Base-by-base conservation (phyloP, 2,888 invertebrate species). In the Drosophila picticornis region DNA sequence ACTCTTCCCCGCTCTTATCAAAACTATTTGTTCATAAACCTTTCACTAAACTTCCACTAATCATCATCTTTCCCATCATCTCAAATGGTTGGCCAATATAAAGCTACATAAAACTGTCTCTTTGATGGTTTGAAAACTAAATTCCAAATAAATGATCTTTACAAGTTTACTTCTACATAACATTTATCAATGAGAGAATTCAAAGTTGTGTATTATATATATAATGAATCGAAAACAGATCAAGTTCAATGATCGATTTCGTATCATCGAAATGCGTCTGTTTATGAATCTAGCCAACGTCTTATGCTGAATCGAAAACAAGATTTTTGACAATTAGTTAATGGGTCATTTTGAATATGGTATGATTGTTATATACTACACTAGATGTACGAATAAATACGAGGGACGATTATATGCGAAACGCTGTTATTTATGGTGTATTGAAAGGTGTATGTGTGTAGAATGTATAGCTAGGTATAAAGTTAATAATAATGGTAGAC, bases 401-500 rank as follows among this genome's bases (percentile, higher is more conserved):
- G 53, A 52, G 6, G 6, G 31, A 27, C 32, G 43, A 50, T 34
- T 52, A 53, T 50, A 31, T 36, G 40, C 48, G 50, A 66, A 32
- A 22, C 27, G 46, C 31, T 68, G 43, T 60, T 68, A 48, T 64
- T 31, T 25, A 19, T 48, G 29, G 34, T 43, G 13, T 56, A 11
- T 71, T 19, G 13, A 58, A 19, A 19, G 25, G 19, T 51, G 10
- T 40, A n/a, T 65, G 32, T 70, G 32, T 46, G 38, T 72, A 40
- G 36, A 38, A 59, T 46, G 38, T 76, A 38, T 56, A 75, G 27
- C 70, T 68, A 77, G n/a, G 10, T 53, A 38, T 61, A 22, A 25
- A 58, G 63, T 60, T 77, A 77, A 60, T 72, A 46, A 36, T 70
- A 70, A 74, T 61, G 77, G 48, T 50, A 81, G 63, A 75, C 58